phyloP scores from a whole-genome alignment of 1,140 invertebrate species.

The Chrysomallon squamiferum region DNA sequence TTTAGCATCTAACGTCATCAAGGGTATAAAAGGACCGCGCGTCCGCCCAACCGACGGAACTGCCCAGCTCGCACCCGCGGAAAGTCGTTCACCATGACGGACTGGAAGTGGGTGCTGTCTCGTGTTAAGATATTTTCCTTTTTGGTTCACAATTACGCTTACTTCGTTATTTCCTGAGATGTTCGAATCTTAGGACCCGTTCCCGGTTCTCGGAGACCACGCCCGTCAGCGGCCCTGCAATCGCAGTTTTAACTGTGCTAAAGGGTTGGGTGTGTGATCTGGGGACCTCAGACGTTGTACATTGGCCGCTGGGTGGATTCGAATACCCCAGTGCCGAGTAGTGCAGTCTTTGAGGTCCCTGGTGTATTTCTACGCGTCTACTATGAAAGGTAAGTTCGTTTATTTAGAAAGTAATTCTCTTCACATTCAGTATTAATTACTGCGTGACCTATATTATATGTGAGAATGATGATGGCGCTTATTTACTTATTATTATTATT shows the following conservation, averaged over 20 bases:
- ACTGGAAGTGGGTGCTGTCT: slow-evolving; percentile 24
- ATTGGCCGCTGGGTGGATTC: not conserved
- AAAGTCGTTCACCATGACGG: slow-evolving; percentile 4
- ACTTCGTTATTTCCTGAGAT: slow-evolving; percentile 20
- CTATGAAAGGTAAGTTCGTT: too few relatives aligned
- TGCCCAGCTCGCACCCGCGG: slow-evolving; percentile 1
- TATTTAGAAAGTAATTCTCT: too few relatives aligned
- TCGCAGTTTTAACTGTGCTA: slow-evolving; percentile 11
- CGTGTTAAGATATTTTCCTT: not conserved
- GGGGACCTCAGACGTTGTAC: slow-evolving; percentile 12
- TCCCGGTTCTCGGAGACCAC: slow-evolving; percentile 14
- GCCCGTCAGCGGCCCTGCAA: slow-evolving; percentile 13
- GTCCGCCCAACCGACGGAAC: not conserved
- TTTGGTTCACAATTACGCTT: not conserved
- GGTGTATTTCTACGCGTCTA: not conserved
- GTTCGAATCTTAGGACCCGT: slow-evolving; percentile 16
- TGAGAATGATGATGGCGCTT: too few relatives aligned
- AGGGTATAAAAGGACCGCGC: too few relatives aligned
- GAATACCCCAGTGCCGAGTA: not conserved
- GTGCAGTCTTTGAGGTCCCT: not conserved
- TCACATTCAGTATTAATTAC: too few relatives aligned
- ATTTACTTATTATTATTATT: too few relatives aligned
- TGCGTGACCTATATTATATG: too few relatives aligned
- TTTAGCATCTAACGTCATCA: too few relatives aligned
- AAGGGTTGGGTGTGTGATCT: slow-evolving; percentile 11